These are phyloP conservation scores for Caenorhabditis macrosperma DNA, from an alignment of 2,888 invertebrate genomes.

Conservation along the genomic window DNA sequence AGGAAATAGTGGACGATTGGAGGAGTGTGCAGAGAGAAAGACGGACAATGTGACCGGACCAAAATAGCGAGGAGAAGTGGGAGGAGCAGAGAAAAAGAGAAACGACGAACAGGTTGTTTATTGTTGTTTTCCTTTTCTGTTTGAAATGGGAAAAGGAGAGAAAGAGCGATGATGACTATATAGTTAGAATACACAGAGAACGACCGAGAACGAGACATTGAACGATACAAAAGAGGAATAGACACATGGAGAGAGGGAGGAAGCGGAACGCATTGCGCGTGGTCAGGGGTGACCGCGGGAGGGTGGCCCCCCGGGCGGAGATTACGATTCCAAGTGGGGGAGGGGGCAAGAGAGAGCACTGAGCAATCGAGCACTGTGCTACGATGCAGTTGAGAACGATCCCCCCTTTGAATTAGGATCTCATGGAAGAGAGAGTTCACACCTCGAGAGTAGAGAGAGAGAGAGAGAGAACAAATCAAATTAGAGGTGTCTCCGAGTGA, in stretches of 20 bases:
- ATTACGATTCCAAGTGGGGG: no score
- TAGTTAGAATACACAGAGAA: background rate
- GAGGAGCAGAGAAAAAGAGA: slow-evolving; percentile 11
- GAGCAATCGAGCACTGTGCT: no score
- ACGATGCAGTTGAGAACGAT: no score
- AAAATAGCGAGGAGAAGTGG: slow-evolving; percentile 3
- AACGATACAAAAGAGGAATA: slow-evolving; percentile 1
- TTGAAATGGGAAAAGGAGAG: background rate
- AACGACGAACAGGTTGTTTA: slow-evolving; percentile 42
- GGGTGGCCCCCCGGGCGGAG: no score
- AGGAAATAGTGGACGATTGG: background rate
- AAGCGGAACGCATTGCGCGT: background rate
- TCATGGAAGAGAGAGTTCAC: no score
- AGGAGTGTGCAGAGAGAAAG: slow-evolving; percentile 2
- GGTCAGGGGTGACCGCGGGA: slow-evolving; percentile 14
- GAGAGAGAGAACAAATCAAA: no score
- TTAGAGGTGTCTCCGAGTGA: no score
- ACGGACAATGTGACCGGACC: slow-evolving; percentile 19
- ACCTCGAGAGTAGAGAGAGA: no score
- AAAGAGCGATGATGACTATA: background rate
- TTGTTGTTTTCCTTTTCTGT: slow-evolving; percentile 23
- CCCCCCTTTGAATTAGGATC: no score
- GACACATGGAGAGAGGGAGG: slow-evolving; percentile 1
- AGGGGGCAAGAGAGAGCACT: no score
- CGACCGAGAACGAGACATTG: background rate